Percentiles rank a stretch among this genome's conserved stretches.
Conservation (phyloP, 2,113 vertebrate genomes). For the Dromaius novaehollandiae region DNA sequence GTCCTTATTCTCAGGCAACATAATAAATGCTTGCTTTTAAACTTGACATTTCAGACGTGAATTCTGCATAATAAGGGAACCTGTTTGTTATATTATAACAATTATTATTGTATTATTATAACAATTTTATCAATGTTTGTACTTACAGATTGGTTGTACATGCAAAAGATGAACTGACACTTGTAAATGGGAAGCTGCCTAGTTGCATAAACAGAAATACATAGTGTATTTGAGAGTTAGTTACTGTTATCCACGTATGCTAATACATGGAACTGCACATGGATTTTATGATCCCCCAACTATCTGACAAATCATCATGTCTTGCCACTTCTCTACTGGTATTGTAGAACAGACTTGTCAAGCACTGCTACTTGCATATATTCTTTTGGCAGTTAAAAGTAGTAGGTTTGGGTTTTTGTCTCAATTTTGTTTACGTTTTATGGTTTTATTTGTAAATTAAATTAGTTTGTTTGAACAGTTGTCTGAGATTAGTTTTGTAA, state of each 20-base stretch:
- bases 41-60: rapidly evolving
- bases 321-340: background rate
- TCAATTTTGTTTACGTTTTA: background rate
- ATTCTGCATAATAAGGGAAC: background rate
- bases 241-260: background rate
- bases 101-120: background rate
- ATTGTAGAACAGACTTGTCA: background rate
- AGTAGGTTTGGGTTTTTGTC: background rate
- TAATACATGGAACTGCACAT: background rate
- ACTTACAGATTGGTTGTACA: background rate
- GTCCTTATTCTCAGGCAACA: background rate
- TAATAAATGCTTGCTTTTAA: background rate
- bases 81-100: background rate
- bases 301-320: background rate
- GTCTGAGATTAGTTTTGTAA: background rate
- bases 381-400: background rate
- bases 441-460: background rate
- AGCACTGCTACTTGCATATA: background rate
- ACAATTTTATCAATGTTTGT: background rate
- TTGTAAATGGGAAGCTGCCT: background rate
- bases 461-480: background rate
- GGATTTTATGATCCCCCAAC: background rate
- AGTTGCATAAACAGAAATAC: background rate
- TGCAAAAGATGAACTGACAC: background rate
- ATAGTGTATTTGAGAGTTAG: background rate